These are phyloP conservation scores for Ectobius pallidus DNA, from an alignment of 2,888 invertebrate genomes.

Conservation along the genomic window DNA sequence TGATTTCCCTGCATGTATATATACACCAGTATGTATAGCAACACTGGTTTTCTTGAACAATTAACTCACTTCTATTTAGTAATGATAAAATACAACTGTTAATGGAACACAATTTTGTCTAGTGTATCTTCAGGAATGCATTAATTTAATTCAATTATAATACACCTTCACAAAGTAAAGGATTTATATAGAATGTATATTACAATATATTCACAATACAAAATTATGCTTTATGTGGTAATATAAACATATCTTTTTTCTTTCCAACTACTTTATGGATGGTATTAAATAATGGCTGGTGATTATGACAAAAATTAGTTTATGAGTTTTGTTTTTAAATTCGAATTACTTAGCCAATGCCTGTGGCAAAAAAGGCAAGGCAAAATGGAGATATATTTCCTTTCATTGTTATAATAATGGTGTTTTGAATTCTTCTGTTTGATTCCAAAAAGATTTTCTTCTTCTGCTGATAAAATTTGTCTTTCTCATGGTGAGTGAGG, in stretches of 20 bases:
- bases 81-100: not conserved
- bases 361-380: slow-evolving; percentile 41
- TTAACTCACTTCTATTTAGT: not conserved
- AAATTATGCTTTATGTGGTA: slow-evolving; percentile 19
- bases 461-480: slow-evolving; percentile 5
- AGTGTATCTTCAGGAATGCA: not conserved
- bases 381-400: slow-evolving; percentile 29
- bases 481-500: slow-evolving; percentile 13
- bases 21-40: too few species aligned
- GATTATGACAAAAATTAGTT: not conserved
- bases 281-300: slow-evolving; percentile 23
- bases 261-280: slow-evolving; percentile 23
- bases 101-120: not conserved
- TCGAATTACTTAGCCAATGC: slow-evolving; percentile 39
- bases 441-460: not conserved
- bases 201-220: slow-evolving; percentile 12
- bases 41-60: too few species aligned
- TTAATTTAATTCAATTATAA: not conserved
- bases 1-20: not conserved
- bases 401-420: slow-evolving; percentile 38
- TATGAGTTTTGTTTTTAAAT: slow-evolving; percentile 9
- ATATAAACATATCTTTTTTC: slow-evolving; percentile 20
- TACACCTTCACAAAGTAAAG: slow-evolving; percentile 11
- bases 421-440: slow-evolving; percentile 6
- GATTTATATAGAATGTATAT: slow-evolving; percentile 5